Percentiles rank a stretch among this genome's conserved stretches.
These are phyloP conservation scores for Holothuria scabra DNA, from an alignment of 53 echinoderm and acorn worm species.

Conservation along the genomic window DNA sequence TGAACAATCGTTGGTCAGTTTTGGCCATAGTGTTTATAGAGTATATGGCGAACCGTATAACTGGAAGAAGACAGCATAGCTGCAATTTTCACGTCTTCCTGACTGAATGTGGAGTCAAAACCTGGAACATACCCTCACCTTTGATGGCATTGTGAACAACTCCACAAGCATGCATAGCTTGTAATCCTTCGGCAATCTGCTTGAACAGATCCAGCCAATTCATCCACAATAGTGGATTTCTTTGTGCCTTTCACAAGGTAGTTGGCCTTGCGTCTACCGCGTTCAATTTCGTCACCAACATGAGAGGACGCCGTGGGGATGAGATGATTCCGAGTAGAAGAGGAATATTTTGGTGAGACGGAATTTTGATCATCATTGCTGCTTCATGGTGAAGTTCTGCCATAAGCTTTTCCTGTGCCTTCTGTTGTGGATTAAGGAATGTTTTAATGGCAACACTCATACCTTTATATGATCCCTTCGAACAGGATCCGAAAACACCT, in stretches of 20 bases:
- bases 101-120: too few species aligned
- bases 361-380: conserved; percentile 20
- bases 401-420: conserved; percentile 16
- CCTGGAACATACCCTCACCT: conserved; percentile 1
- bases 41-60: too few species aligned
- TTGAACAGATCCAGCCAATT: conserved; percentile 22
- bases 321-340: conserved; percentile 20
- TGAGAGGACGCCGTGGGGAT: conserved; percentile 14
- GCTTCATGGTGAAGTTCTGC: conserved; percentile 19
- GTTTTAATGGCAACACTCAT: conserved; percentile 16
- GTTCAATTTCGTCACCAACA: conserved; percentile 10
- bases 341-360: conserved; percentile 24
- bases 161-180: conserved; percentile 23
- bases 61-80: too few species aligned
- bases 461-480: conserved; percentile 23
- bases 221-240: background rate
- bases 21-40: too few species aligned
- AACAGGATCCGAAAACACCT: background rate
- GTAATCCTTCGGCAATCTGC: conserved; percentile 12
- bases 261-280: background rate
- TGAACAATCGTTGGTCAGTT: too few species aligned
- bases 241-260: background rate
- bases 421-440: conserved; percentile 23
- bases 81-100: too few species aligned
- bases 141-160: conserved; percentile 5